Evolutionary conservation across 2,888 invertebrate genomes (phyloP).

Genomic region (Cataglyphis rosenhaueri): DNA sequence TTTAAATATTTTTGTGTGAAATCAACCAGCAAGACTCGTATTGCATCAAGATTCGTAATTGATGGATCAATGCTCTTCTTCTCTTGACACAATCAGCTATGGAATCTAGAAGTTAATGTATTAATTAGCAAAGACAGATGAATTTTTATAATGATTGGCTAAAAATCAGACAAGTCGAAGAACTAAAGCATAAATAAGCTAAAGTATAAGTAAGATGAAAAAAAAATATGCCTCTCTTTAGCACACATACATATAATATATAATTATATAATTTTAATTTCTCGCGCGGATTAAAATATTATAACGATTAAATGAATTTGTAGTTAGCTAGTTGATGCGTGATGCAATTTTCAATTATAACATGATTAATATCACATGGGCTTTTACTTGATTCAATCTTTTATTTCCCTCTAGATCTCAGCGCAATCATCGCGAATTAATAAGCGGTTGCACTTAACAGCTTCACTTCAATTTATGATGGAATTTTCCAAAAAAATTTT

Average conservation of each 20-base stretch:
- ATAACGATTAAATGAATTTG: conserved; percentile 1
- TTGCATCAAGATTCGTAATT: not conserved
- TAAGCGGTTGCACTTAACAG: not conserved
- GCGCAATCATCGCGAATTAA: conserved; percentile 1
- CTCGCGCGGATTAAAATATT: not conserved
- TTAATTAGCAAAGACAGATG: conserved; percentile 64
- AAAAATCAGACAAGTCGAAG: not conserved
- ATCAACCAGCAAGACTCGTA: not conserved
- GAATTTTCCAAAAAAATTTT: not conserved
- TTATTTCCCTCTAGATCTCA: conserved; percentile 22
- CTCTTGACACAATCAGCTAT: conserved; percentile 41
- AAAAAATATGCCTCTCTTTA: not conserved
- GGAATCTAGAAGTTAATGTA: conserved; percentile 53
- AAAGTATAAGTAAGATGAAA: not conserved
- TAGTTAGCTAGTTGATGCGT: conserved; percentile 28
- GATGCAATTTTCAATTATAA: conserved; percentile 38
- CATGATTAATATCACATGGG: conserved; percentile 16
- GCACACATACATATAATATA: not conserved
- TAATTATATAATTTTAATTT: not conserved
- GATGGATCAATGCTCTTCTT: conserved; percentile 39
- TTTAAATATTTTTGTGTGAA: not conserved
- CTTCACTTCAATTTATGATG: not conserved
- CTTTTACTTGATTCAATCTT: conserved; percentile 34
- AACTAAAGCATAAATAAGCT: not conserved
- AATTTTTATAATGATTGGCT: conserved; percentile 70